Evolutionary conservation across 2,888 invertebrate genomes (phyloP), one percentile per base, ranked within the genome.

Genomic region (Parnassius glacialis): DNA sequence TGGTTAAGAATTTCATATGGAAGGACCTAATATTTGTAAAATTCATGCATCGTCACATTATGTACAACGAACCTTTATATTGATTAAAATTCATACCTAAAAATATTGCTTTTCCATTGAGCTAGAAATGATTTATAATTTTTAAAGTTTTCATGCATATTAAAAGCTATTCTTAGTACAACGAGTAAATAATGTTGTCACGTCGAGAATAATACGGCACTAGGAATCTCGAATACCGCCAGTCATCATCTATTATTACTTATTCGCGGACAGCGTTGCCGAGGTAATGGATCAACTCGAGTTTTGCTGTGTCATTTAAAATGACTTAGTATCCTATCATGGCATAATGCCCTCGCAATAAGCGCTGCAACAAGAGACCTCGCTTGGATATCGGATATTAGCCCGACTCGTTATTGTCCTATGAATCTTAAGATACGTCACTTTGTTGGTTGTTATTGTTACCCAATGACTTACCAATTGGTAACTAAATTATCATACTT

Each of bases 211-310:
- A 65, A 64, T 52, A 70, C 77, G 77, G 75, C 74, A 75, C 74
- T 76, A 74, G 71, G 74, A 68, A 68, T 68, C 71, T 70, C 66
- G 59, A 65, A 65, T 60, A 68, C 67, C 71, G 66, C 74, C 64
- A 84, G 82, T 84, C 84, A 83, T 81, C 77, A 69, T 76, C 75
- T 76, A 75, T 80, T 81, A 80, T 77, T 74, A 73, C 72, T 74
- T 59, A 60, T 64, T 73, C 73, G 74, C 74, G 73, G 73, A 66
- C 71, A 73, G 74, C 67, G 48, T 48, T 48, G 68, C 48, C 61
- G 52, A 48, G 66, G 75, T 76, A 79, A 73, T 77, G 72, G 70
- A 72, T 73, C 72, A 70, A 66, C 68, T 72, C 68, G 62, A 68
- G 63, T 75, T 70, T 70, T 73, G 78, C 78, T 70, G 68, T 70